Evolutionary conservation across 2,113 vertebrate genomes (phyloP), one percentile per base, ranked within the genome.

Genomic region (Montifringilla adamsi): DNA sequence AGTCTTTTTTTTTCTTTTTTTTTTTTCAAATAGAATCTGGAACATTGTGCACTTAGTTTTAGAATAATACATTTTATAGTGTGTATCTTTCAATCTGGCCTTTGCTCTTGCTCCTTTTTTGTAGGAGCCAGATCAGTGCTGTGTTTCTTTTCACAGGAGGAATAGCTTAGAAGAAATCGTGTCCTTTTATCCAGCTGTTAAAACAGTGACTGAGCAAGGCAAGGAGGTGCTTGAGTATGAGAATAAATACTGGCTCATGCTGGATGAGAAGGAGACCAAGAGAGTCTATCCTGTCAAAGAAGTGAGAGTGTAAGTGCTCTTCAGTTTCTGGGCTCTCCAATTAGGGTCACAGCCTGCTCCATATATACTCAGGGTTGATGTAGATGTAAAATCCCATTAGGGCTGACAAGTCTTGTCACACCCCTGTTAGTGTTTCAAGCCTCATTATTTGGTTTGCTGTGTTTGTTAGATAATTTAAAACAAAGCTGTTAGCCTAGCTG

Each of bases 191-290:
- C 99, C 99, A 15, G 96, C 98, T 92, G 91, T 99, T 97, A 99
- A 98, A 96, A 96, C 98, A 0, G 56, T 94, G n/a, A 99, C 99
- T 7, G 98, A 99, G 10, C 89, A 97, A 13, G 99, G 99, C 78
- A 99, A 99, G 96, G 98, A 99, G 70, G 98, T 99, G 79, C 97
- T 93, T 0, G 99, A 99, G 79, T 99, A 98, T 96, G 97, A 91
- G 94, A 99, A 99, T 97, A 99, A 99, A 94, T 99, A 99, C 97
- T 99, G 99, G 99, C 97, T 99, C 81, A 99, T 99, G 99, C 97
- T 99, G 94, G 97, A 96, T 10, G 98, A 99, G 60, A 97, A 79
- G 39, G 98, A 99, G 35, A 97, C 95, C 2, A 76, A 96, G 30
- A 52, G 4, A 7, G 4, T 98, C 52, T 99, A 99, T 47, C 97